Conservation (phyloP, 2,113 vertebrate genomes). For the Tachysurus vachellii region DNA sequence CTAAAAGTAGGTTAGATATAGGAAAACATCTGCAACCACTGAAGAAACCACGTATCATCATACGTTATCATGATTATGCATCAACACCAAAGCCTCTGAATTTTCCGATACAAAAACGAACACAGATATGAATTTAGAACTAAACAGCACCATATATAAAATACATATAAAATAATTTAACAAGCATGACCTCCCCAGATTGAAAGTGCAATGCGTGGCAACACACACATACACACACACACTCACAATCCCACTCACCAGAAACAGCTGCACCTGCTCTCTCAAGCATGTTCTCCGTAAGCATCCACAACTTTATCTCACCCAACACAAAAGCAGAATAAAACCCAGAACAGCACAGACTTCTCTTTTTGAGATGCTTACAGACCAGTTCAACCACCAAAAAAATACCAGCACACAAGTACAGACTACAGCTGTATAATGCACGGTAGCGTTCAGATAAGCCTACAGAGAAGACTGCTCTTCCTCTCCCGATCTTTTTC, state of each 20-base stretch:
- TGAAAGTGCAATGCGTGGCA: neutral
- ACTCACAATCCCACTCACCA: conserved; percentile 63
- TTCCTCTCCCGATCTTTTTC: conserved; percentile 58
- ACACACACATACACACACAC: neutral
- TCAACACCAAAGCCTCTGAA: neutral
- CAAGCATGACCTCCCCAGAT: neutral
- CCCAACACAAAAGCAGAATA: neutral
- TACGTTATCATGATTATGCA: neutral
- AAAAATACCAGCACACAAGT: conserved; percentile 60
- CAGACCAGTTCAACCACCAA: neutral
- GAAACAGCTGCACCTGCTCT: conserved; percentile 61
- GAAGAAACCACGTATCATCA: conserved; percentile 5
- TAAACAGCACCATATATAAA: neutral
- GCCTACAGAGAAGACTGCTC: conserved; percentile 59
- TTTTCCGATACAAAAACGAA: neutral
- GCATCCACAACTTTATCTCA: conserved; percentile 48
- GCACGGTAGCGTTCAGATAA: conserved; percentile 64
- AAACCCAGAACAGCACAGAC: conserved; percentile 14
- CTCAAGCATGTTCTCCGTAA: conserved; percentile 70
- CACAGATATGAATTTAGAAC: neutral
- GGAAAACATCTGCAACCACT: neutral
- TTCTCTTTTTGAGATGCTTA: conserved; percentile 6
- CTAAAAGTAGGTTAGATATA: too few relatives aligned
- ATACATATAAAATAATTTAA: neutral
- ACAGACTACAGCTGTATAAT: conserved; percentile 63